Base-by-base conservation (phyloP, 2,113 vertebrate species). In the Grantiella picta region DNA sequence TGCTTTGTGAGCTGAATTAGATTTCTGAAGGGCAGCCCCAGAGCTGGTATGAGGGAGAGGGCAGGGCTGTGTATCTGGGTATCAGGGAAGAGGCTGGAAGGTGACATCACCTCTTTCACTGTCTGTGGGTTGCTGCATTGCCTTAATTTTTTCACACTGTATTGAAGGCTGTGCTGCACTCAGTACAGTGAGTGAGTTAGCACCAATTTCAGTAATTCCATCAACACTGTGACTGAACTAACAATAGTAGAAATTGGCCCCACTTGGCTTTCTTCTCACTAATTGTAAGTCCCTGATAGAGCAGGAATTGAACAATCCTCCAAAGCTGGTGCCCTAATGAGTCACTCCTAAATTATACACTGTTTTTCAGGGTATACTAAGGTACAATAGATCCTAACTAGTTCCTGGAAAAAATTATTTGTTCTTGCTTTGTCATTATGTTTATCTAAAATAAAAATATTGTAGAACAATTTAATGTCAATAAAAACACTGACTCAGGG, bases 351-450 rank as follows among this genome's bases (percentile, higher is more conserved):
- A 85, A 71, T 88, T 35, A 68, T 27, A 90, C 57, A 22, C 52
- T 75, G 45, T 70, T 95, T 91, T 92, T 68, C 65, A 91, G 56
- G 19, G 19, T 59, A 33, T 56, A 31, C 42, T 54, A 66, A 89
- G 38, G 91, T 78, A 82, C 64, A 24, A 42, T 84, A 21, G 1
- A 86, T 78, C 44, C 69, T 84, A 71, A 84, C 27, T 68, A 75
- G 78, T 89, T 95, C 90, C 95, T 89, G 86, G 87, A 86, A 92
- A 96, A 95, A 70, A 27, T 4, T 80, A 59, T 90, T 92, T 93
- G 71, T 65, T 84, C 64, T 93, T 78, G 35, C 21, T 89, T 91
- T 89, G 52, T 18, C 0, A 0, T 36, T 29, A 17, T 91, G 61
- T 92, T 94, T 82, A 56, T 68, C 77, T 87, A 75, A 84, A 89